A percentile compares a stretch with the other conserved stretches of the same genome.
Evolutionary conservation across 2,113 vertebrate species (phyloP).

Genomic region (Amazona guildingii): DNA sequence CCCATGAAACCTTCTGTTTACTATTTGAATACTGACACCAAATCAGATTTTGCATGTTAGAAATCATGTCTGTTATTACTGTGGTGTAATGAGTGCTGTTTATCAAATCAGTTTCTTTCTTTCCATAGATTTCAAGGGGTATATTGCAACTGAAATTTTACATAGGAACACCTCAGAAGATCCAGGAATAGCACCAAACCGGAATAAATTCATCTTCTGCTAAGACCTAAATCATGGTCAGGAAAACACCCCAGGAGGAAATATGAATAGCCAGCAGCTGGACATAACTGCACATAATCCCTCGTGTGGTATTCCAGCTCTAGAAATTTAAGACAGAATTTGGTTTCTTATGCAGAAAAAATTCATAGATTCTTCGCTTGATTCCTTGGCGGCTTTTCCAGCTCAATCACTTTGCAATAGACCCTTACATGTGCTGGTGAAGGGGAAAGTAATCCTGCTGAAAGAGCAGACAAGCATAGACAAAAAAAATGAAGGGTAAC

Average conservation of each 20-base stretch:
- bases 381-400: neutral
- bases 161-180: neutral
- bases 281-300: neutral
- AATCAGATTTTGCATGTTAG: constrained; percentile 35
- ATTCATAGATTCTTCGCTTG: neutral
- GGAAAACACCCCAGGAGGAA: neutral
- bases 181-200: neutral
- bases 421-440: rapidly evolving
- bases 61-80: neutral
- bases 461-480: neutral
- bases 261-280: neutral
- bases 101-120: neutral
- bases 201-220: neutral
- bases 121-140: neutral
- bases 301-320: neutral
- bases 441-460: neutral
- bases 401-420: neutral
- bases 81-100: neutral
- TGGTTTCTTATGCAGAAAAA: neutral
- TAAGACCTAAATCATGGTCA: neutral
- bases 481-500: neutral
- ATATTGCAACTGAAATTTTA: neutral
- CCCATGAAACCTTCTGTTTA: constrained; percentile 34
- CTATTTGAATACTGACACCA: neutral
- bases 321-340: neutral